phyloP scores from a whole-genome alignment of 2,113 vertebrate species.

The Triplophysa rosa region DNA sequence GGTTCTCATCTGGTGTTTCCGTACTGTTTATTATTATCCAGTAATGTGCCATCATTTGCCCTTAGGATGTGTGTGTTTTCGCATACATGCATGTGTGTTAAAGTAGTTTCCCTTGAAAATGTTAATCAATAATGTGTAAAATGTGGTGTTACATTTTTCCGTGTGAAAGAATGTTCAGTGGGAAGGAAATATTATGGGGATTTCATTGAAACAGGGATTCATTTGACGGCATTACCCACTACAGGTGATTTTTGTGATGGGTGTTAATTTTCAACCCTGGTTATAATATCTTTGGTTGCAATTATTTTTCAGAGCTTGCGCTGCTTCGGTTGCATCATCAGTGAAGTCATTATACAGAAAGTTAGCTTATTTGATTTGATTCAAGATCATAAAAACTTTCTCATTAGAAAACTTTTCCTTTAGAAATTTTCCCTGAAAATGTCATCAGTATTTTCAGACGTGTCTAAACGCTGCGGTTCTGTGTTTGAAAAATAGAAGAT shows the following conservation, averaged over 20 bases:
- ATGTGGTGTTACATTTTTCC: too few species aligned
- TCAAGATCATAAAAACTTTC: too few species aligned
- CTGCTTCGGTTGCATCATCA: not conserved
- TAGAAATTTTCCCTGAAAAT: too few species aligned
- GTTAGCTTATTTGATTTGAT: too few species aligned
- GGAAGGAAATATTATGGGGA: too few species aligned
- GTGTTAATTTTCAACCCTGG: not conserved
- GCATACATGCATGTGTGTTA: not conserved
- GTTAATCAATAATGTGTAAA: not conserved
- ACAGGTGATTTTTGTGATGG: too few species aligned
- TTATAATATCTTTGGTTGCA: not conserved
- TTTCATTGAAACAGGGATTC: not conserved
- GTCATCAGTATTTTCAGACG: too few species aligned
- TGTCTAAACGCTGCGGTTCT: too few species aligned
- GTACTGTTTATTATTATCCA: constrained; percentile 7
- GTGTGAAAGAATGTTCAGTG: too few species aligned
- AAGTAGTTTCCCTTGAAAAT: not conserved
- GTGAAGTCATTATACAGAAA: not conserved
- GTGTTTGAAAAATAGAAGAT: too few species aligned
- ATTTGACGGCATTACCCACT: too few species aligned
- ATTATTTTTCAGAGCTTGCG: not conserved
- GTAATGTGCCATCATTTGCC: constrained; percentile 27
- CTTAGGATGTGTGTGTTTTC: not conserved
- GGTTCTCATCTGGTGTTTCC: constrained; percentile 59
- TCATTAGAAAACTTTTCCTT: too few species aligned